Conservation (phyloP, 2,888 invertebrate genomes). For the Ptychoptera contaminata region DNA sequence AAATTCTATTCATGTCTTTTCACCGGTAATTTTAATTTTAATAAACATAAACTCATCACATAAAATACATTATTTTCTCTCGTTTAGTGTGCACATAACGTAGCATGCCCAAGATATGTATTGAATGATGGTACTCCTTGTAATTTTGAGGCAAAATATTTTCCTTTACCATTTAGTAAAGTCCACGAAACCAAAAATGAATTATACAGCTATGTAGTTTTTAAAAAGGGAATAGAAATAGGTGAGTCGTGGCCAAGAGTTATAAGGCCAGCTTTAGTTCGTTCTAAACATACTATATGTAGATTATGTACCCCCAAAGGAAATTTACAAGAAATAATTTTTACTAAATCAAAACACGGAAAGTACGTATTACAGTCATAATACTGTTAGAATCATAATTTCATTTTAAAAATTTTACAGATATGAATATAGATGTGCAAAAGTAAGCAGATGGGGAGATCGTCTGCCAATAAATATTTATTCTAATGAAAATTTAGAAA, state of each 20-base stretch:
- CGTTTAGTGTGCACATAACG: slow-evolving; percentile 67
- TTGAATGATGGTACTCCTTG: slow-evolving; percentile 53
- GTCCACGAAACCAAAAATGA: slow-evolving; percentile 33
- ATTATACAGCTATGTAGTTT: slow-evolving; percentile 61
- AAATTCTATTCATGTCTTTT: slow-evolving; percentile 45
- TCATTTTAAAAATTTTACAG: slow-evolving; percentile 25
- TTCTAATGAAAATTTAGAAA: background rate
- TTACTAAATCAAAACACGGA: slow-evolving; percentile 60
- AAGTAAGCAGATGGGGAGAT: slow-evolving; percentile 65
- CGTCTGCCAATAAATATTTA: slow-evolving; percentile 46
- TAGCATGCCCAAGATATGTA: slow-evolving; percentile 53
- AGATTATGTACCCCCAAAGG: slow-evolving; percentile 61
- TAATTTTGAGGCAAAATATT: slow-evolving; percentile 53
- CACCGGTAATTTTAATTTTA: slow-evolving; percentile 37
- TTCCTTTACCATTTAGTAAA: slow-evolving; percentile 36
- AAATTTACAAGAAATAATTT: slow-evolving; percentile 55
- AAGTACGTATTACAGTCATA: slow-evolving; percentile 37
- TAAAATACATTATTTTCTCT: slow-evolving; percentile 7
- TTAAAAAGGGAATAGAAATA: slow-evolving; percentile 52
- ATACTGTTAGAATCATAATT: slow-evolving; percentile 1
- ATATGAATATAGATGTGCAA: slow-evolving; percentile 53
- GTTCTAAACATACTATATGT: slow-evolving; percentile 60
- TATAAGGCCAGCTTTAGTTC: slow-evolving; percentile 50
- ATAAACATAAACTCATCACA: slow-evolving; percentile 5
- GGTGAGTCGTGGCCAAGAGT: slow-evolving; percentile 60